phyloP scores from a whole-genome alignment of 1,140 invertebrate species.

The Leptinotarsa undecemlineata region DNA sequence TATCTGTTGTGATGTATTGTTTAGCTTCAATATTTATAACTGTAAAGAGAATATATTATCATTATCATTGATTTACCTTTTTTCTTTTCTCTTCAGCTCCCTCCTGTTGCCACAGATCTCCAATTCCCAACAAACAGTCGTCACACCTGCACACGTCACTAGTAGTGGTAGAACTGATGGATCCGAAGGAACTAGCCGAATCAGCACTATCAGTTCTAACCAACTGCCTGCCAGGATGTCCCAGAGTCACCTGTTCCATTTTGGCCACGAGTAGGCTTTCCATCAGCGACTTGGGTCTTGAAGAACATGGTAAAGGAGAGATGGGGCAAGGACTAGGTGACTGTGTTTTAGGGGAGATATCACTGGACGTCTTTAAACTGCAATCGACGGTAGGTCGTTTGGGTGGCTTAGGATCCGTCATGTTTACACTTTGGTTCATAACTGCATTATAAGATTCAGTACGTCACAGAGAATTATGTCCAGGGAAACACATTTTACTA shows the following conservation, averaged over 20 bases:
- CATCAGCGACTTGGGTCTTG: slow-evolving; percentile 69
- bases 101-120: slow-evolving; percentile 70
- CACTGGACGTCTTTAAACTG: too few species aligned
- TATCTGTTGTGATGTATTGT: too few species aligned
- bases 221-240: slow-evolving; percentile 54
- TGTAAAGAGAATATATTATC: too few species aligned
- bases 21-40: too few species aligned
- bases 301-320: neutral
- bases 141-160: slow-evolving; percentile 80
- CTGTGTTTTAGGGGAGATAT: too few species aligned
- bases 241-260: slow-evolving; percentile 65
- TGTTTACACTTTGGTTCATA: too few species aligned
- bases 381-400: too few species aligned
- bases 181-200: slow-evolving; percentile 74
- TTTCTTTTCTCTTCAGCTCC: slow-evolving; percentile 68
- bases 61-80: slow-evolving; percentile 35
- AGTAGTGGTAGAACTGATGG: slow-evolving; percentile 63
- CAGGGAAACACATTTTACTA: too few species aligned
- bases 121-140: slow-evolving; percentile 80
- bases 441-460: too few species aligned
- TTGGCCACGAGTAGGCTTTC: slow-evolving; percentile 76
- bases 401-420: too few species aligned
- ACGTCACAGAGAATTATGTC: too few species aligned
- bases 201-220: slow-evolving; percentile 77
- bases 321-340: neutral